Conservation (phyloP, 2,888 invertebrate genomes). For the Pachycephus smyrnensis region DNA sequence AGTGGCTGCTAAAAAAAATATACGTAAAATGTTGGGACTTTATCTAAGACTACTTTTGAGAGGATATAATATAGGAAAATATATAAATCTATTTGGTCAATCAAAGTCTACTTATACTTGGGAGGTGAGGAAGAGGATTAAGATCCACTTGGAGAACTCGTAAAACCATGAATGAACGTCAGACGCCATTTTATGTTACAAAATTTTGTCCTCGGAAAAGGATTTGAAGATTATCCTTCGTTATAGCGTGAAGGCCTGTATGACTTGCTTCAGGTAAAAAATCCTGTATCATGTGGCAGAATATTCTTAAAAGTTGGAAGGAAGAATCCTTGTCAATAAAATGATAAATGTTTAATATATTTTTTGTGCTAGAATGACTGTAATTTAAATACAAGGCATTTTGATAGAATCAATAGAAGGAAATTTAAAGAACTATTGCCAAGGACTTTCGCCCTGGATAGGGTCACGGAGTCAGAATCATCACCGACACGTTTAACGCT, state of each 20-base stretch:
- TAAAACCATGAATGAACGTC: not conserved
- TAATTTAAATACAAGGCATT: not conserved
- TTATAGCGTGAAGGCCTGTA: not conserved
- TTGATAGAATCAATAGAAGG: not conserved
- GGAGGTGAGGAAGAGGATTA: not conserved
- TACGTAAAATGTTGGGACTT: not conserved
- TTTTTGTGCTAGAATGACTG: not conserved
- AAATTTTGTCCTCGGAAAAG: not conserved
- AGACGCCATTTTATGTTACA: not conserved
- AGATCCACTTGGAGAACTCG: not conserved
- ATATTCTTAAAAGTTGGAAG: not conserved
- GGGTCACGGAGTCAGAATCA: conserved; percentile 5
- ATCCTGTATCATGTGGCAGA: not conserved
- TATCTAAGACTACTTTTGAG: not conserved
- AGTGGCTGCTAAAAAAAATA: not conserved
- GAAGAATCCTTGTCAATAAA: not conserved
- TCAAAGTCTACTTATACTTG: not conserved
- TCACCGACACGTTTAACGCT: conserved; percentile 42
- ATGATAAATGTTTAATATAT: not conserved
- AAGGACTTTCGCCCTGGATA: not conserved
- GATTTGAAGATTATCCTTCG: not conserved
- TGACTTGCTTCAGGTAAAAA: not conserved
- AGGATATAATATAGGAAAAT: not conserved
- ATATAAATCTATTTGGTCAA: not conserved
- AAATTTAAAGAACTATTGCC: not conserved